Evolutionary conservation across 2,113 vertebrate genomes (phyloP).

Genomic region (Tinamus guttatus): DNA sequence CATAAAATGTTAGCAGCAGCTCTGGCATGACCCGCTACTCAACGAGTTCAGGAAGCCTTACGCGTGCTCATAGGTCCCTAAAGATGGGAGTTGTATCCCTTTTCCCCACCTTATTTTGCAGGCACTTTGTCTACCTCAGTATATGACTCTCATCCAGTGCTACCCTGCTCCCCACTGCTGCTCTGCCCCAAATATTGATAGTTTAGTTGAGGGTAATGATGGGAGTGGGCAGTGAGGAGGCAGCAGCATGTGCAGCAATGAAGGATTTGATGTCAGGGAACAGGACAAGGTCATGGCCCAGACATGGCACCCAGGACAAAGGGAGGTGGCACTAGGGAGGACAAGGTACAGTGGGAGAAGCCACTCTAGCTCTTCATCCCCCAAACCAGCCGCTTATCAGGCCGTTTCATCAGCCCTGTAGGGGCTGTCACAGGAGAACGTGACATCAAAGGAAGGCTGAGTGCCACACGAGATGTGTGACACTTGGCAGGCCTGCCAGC

Average conservation of each 20-base stretch:
- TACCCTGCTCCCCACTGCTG: neutral
- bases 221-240: neutral
- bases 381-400: fast-evolving
- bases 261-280: neutral
- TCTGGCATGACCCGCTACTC: neutral
- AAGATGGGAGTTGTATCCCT: neutral
- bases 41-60: neutral
- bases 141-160: neutral
- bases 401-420: neutral
- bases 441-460: conserved; percentile 26
- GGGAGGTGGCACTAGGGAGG: fast-evolving
- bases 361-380: neutral
- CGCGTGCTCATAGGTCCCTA: neutral
- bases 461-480: neutral
- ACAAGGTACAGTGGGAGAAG: neutral
- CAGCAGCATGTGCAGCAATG: neutral
- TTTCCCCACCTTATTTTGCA: neutral
- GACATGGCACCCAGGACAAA: neutral
- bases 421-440: neutral
- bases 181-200: neutral
- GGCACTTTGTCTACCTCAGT: neutral
- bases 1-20: neutral
- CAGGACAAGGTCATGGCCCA: too few species aligned
- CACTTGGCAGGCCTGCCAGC: neutral
- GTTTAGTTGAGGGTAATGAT: neutral